These are phyloP conservation scores for Sarcophaga carnaria DNA, from an alignment of 2,888 invertebrate species.

Conservation along the genomic window DNA sequence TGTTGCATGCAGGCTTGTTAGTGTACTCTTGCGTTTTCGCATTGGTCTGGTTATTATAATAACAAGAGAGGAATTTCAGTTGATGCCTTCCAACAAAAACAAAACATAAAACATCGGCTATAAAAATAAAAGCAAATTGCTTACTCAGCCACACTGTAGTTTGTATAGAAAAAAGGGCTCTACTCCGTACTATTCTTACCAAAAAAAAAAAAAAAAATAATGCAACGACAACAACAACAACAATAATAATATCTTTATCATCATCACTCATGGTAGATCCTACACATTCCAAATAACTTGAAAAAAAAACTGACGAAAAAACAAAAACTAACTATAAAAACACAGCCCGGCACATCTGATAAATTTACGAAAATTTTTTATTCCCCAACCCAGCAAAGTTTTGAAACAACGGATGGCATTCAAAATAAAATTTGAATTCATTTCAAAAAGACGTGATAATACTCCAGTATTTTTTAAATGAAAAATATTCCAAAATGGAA, in stretches of 20 bases:
- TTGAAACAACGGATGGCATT: background rate
- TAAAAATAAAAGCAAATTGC: conserved; percentile 31
- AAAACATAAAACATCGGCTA: conserved; percentile 5
- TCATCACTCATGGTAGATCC: conserved; percentile 54
- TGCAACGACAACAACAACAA: conserved; percentile 35
- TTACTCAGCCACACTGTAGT: conserved; percentile 30
- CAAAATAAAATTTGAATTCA: background rate
- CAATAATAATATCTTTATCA: conserved; percentile 43
- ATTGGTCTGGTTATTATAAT: conserved; percentile 54
- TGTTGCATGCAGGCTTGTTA: background rate
- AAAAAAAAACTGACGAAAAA: conserved; percentile 19
- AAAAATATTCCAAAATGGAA: too few species aligned
- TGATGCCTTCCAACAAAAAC: conserved; percentile 50
- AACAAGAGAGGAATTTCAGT: conserved; percentile 43
- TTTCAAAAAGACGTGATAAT: background rate
- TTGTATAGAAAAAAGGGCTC: conserved; percentile 31
- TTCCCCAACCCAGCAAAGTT: conserved; percentile 14
- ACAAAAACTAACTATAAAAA: conserved; percentile 36
- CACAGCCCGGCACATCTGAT: conserved; percentile 43
- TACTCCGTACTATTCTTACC: conserved; percentile 22
- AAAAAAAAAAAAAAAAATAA: conserved; percentile 65
- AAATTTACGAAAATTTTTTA: conserved; percentile 3
- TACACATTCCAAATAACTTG: conserved; percentile 26
- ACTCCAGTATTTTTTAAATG: too few species aligned
- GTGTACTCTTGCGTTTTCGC: conserved; percentile 23